Base-by-base conservation (phyloP, 2,113 vertebrate genomes). In the Thamnaconus septentrionalis region DNA sequence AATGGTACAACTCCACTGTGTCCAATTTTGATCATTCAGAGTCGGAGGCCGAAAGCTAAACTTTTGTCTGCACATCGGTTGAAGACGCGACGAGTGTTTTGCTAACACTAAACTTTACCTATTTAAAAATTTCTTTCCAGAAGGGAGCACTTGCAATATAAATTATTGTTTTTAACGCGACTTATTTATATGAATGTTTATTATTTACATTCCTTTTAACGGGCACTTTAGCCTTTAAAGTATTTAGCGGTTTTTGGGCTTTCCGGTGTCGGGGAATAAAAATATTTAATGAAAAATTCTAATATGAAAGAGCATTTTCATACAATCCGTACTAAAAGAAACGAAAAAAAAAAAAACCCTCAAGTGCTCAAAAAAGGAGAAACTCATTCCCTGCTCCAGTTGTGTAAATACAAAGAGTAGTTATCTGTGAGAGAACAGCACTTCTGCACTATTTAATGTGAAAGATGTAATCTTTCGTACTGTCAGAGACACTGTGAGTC, bases 1-100 rank as follows among this genome's bases (percentile, higher is more conserved):
- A 92, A 66, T 92, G 91, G 91, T 92, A 92, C 79, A 91, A 85
- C 85, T 92, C 91, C 52, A 81, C 88, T 3, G 75, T 91, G 78
- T 90, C 90, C 0, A 74, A 84, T 53, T 8, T 88, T 59, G 85
- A 87, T 8, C 80, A 86, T 79, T 87, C 88, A 0, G 89, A 90
- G 62, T 85, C 87, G 4, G 88, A 91, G 8, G 44, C 40, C 62
- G 87, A 90, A 62, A 69, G 66, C 1, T 86, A 72, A 77, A 59
- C 18, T 51, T 11, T 11, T 59, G 51, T 11, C 56, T 51, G 51
- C 61, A 50, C 51, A 53, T 43, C 3, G 55, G 31, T 7, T 5
- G 8, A 48, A 31, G 6, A 47, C 11, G 45, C 60, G 39, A 56
- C 31, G 8, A 46, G 62, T 44, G 59, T 54, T 12, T 46, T 54